These are phyloP conservation scores for Platygyra sinensis DNA, from an alignment of 64 coral and sea anemone species.

Conservation along the genomic window DNA sequence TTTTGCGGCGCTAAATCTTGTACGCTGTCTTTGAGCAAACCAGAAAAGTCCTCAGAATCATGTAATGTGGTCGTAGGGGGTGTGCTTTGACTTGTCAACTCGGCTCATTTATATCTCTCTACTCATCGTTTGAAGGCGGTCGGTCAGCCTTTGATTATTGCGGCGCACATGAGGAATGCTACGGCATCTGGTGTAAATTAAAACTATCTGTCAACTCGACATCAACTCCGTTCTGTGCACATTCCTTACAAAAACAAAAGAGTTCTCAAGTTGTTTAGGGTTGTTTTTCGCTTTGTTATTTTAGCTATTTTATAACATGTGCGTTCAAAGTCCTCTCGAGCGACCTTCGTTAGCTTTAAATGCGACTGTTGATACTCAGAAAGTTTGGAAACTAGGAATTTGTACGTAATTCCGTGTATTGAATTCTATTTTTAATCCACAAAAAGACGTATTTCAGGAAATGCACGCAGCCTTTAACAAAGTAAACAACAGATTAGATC, in stretches of 20 bases:
- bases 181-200: slow-evolving; percentile 89
- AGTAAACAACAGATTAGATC: slow-evolving; percentile 96
- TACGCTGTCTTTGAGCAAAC: slow-evolving; percentile 6
- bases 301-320: slow-evolving; percentile 91
- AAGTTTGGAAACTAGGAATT: slow-evolving; percentile 3
- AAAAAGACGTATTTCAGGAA: slow-evolving; percentile 42
- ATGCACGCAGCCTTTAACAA: slow-evolving; percentile 70
- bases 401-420: slow-evolving; percentile 40
- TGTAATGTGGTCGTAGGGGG: slow-evolving; percentile 37
- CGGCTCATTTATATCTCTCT: slow-evolving; percentile 54
- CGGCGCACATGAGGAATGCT: slow-evolving; percentile 82
- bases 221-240: slow-evolving; percentile 77
- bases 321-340: slow-evolving; percentile 34
- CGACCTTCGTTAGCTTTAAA: slow-evolving; percentile 24
- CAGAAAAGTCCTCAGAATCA: slow-evolving; percentile 26
- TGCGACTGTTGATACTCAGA: slow-evolving; percentile 11
- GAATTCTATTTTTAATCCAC: slow-evolving; percentile 56
- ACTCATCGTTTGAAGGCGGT: slow-evolving; percentile 50
- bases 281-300: slow-evolving; percentile 92
- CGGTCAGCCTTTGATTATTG: slow-evolving; percentile 60
- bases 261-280: slow-evolving; percentile 94
- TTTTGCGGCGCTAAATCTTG: slow-evolving; percentile 20
- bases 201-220: slow-evolving; percentile 77
- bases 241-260: slow-evolving; percentile 98
- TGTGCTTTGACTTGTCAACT: slow-evolving; percentile 39